phyloP scores from a whole-genome alignment of 2,797 vertebrate genomes.

The Nyctalus aviator region DNA sequence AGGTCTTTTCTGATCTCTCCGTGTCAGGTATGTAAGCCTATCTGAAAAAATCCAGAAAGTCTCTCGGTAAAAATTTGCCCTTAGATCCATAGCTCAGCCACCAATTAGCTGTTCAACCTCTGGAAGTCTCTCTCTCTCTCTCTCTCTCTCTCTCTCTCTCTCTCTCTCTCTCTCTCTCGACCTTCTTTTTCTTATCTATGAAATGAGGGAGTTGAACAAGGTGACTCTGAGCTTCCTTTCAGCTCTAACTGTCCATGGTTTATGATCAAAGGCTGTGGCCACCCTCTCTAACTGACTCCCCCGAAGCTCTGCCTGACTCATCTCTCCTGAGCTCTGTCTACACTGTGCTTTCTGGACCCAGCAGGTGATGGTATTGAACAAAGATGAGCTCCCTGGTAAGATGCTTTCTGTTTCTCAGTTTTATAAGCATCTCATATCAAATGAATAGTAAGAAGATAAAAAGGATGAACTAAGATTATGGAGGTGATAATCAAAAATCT shows the following conservation, averaged over 20 bases:
- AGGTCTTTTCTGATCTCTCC: neutral
- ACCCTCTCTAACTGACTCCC: neutral
- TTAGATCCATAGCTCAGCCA: neutral
- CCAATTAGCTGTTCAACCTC: neutral
- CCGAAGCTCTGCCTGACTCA: neutral
- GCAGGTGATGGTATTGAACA: accelerated
- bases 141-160: too few species aligned
- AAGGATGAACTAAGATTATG: neutral
- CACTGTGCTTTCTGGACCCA: neutral
- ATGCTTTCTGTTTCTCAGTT: neutral
- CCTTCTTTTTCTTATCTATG: conserved; percentile 11
- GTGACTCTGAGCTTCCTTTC: neutral
- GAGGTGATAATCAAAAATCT: neutral
- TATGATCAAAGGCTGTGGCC: neutral
- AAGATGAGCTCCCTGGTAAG: neutral
- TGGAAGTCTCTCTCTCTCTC: too few species aligned
- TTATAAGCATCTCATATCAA: neutral
- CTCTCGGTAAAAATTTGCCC: neutral
- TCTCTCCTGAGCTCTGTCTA: neutral
- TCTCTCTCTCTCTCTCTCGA: neutral
- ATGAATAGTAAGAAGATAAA: neutral
- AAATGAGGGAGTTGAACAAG: neutral
- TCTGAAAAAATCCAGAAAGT: conserved; percentile 1
- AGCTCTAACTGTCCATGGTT: neutral
- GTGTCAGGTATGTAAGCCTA: neutral